Base-by-base conservation (phyloP, 2,888 invertebrate species). In the Fabriciana adippe region DNA sequence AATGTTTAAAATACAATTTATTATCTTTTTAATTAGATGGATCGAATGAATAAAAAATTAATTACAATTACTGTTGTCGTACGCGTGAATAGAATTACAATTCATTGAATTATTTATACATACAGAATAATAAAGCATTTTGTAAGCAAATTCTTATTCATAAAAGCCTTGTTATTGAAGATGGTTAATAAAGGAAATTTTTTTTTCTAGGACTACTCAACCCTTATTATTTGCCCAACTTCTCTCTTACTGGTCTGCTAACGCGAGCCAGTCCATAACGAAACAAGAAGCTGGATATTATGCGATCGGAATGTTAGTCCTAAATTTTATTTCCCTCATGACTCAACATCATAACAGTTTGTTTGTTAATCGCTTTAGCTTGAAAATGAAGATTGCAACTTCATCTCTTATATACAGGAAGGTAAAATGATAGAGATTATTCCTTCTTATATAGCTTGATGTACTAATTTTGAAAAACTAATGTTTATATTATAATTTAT, bases 371-470 rank as follows among this genome's bases (percentile, higher is more conserved):
- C 93, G 94, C 66, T 92, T 95, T 66, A 96, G 96, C 72, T 94
- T 96, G 94, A 93, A 94, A 80, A 85, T 96, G 53, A 93, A 96
- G 79, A 92, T 96, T 0, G 96, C 96, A 0, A 94, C 94, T 75
- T 95, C 96, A 68, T 94, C 96, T 0, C 85, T 97, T 0, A 88
- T 97, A 51, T 97, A 95, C 78, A 94, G 96, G 86, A 97, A 97
- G 94, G 96, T 96, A 82, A 78, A 11, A 11, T 11, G 35, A 41
- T 11, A 11, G 35, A 41, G 11, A 11, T 41, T 11, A 8, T 41
- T 8, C 8, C 11, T 41, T 11, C 18, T 18, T 18, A 2, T 18
- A 18, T 18, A 41, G 11, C 8, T 41, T 41, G 11, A 41, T 41
- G 6, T 6, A 35, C 35, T 35, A 8, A 35, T 41, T 41, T 8